Evolutionary conservation across 2,797 vertebrate genomes (phyloP).

Genomic region (Trematomus bernacchii): DNA sequence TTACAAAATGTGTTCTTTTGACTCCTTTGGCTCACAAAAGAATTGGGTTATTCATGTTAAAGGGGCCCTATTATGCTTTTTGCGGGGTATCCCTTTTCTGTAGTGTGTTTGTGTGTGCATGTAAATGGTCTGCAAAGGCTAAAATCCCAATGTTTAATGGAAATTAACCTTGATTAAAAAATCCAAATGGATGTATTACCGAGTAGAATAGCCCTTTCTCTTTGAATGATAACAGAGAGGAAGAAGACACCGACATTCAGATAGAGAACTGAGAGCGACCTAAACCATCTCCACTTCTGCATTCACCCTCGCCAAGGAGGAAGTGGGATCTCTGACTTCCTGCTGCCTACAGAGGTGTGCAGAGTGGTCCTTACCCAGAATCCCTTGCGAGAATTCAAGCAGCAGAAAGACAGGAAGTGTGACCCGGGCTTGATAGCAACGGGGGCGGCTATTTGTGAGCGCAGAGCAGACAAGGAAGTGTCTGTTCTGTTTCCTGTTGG

Average conservation of each 20-base stretch:
- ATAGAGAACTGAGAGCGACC: conserved; percentile 65
- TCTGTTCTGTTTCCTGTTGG: conserved; percentile 74
- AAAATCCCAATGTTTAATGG: no score
- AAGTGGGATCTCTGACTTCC: conserved; percentile 78
- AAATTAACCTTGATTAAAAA: no score
- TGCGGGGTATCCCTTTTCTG: no score
- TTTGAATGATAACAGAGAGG: conserved; percentile 5
- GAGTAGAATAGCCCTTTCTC: not conserved
- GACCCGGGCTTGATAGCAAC: conserved; percentile 73
- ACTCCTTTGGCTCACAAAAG: not conserved
- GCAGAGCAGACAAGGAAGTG: conserved; percentile 68
- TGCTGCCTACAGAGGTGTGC: conserved; percentile 46
- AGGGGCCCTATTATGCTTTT: no score
- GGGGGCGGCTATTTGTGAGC: conserved; percentile 69
- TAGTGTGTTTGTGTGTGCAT: no score
- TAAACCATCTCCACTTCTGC: conserved; percentile 72
- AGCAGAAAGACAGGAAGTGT: conserved; percentile 77
- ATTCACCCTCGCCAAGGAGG: conserved; percentile 64
- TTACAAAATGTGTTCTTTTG: not conserved
- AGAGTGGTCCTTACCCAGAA: conserved; percentile 53
- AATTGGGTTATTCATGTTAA: no score
- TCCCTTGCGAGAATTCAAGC: conserved; percentile 30
- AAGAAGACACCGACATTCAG: conserved; percentile 10
- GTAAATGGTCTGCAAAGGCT: no score
- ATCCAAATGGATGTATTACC: not conserved